Percentiles rank a stretch among this genome's conserved stretches.
These are phyloP conservation scores for Scolopax mira DNA, from an alignment of 2,113 vertebrate genomes.

Conservation along the genomic window DNA sequence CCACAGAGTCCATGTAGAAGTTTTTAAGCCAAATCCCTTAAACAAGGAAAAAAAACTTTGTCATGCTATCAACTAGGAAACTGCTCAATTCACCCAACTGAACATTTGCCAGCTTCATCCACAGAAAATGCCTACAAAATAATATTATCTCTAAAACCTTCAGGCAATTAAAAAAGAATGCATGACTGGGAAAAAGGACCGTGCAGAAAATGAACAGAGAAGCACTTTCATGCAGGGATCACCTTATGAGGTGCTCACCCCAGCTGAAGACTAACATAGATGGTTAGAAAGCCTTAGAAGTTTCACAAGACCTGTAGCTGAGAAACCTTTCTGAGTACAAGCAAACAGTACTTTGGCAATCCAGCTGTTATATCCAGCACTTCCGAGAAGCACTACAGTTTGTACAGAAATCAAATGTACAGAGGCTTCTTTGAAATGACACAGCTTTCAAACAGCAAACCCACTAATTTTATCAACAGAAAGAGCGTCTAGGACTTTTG, in stretches of 20 bases:
- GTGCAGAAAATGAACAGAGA: background rate
- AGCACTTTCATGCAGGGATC: background rate
- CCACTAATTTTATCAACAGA: background rate
- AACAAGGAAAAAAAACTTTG: background rate
- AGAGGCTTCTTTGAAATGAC: background rate
- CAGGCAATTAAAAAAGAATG: background rate
- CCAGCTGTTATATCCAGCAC: background rate
- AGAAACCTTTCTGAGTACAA: background rate
- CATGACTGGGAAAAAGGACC: background rate
- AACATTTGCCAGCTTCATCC: background rate
- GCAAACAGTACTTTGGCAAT: background rate
- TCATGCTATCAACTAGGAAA: background rate
- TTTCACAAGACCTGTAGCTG: background rate
- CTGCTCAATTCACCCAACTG: background rate
- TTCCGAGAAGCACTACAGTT: background rate
- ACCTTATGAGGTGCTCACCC: background rate
- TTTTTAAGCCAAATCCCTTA: background rate
- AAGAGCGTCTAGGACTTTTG: background rate
- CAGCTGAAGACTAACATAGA: background rate
- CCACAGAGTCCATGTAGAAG: background rate
- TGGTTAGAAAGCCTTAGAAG: background rate
- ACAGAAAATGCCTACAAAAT: conserved; percentile 1
- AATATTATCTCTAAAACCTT: background rate
- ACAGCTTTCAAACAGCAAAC: background rate
- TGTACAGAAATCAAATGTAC: accelerated